These are phyloP conservation scores for Crioceris asparagi DNA, from an alignment of 2,888 invertebrate genomes.

Conservation along the genomic window DNA sequence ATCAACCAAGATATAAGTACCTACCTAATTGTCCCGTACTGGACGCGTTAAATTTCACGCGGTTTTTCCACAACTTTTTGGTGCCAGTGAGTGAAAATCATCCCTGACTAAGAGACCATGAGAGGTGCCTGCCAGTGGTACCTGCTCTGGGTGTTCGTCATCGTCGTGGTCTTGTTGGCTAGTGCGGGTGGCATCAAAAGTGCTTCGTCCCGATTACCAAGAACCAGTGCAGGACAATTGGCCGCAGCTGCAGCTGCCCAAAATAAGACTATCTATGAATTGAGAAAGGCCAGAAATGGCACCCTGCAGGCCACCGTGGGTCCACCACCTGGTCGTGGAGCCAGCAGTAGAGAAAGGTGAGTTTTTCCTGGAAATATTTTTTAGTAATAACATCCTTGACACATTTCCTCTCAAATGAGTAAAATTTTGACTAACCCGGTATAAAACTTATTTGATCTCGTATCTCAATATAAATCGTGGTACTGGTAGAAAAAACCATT, in stretches of 20 bases:
- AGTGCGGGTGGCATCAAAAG: slow-evolving; percentile 20
- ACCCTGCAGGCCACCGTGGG: slow-evolving; percentile 24
- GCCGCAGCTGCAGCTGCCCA: slow-evolving; percentile 37
- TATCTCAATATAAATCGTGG: too few species aligned
- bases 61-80: too few species aligned
- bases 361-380: slow-evolving; percentile 4
- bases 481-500: too few species aligned
- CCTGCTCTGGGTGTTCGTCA: slow-evolving; percentile 26
- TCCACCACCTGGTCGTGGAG: slow-evolving; percentile 30
- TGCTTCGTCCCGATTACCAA: slow-evolving; percentile 43
- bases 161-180: slow-evolving; percentile 10
- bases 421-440: too few species aligned
- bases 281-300: slow-evolving; percentile 23
- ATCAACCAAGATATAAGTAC: too few species aligned
- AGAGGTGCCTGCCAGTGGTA: too few species aligned
- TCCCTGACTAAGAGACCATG: too few species aligned
- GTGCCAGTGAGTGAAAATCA: too few species aligned
- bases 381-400: slow-evolving; percentile 1
- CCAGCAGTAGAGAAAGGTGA: slow-evolving; percentile 30
- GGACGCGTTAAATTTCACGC: too few species aligned
- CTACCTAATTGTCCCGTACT: too few species aligned
- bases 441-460: too few species aligned
- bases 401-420: too few species aligned
- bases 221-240: slow-evolving; percentile 49
- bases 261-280: slow-evolving; percentile 33